phyloP scores from a whole-genome alignment of 1,140 invertebrate species.

The Lysiphlebus fabarum region DNA sequence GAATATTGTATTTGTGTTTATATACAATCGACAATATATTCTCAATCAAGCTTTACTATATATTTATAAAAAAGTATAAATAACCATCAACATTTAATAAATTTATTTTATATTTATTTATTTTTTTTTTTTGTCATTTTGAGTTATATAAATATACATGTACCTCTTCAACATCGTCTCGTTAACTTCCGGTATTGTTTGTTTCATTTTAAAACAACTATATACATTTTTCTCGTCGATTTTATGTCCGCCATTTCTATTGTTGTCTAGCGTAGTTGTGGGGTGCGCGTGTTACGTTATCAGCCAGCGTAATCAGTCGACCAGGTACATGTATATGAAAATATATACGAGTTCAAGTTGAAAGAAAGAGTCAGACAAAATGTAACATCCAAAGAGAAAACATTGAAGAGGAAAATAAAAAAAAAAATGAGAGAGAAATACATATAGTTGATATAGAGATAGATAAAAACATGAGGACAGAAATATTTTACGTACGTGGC shows the following conservation, averaged over 20 bases:
- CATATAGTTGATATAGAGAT: too few relatives aligned
- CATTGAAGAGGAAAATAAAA: too few relatives aligned
- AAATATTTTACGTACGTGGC: too few relatives aligned
- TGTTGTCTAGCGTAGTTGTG: conserved; percentile 30
- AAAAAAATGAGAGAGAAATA: too few relatives aligned
- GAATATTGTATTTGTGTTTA: too few relatives aligned
- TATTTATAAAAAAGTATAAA: too few relatives aligned
- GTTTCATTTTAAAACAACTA: neutral
- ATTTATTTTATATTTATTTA: neutral
- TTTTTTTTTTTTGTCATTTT: conserved; percentile 1
- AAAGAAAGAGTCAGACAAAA: conserved; percentile 5
- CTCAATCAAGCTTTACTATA: too few relatives aligned
- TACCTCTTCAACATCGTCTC: conserved; percentile 1
- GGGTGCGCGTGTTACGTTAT: conserved; percentile 31
- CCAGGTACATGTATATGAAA: conserved; percentile 19
- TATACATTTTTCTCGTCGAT: neutral
- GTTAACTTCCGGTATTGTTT: neutral
- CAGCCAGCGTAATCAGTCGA: conserved; percentile 36
- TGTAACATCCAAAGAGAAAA: too few relatives aligned
- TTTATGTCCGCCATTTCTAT: conserved; percentile 39
- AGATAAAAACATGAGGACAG: too few relatives aligned
- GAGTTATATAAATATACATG: neutral
- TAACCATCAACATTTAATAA: too few relatives aligned
- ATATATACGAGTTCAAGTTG: too few relatives aligned
- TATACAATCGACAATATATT: too few relatives aligned